Percentiles rank a stretch among this genome's conserved stretches.
Evolutionary conservation across 2,797 vertebrate species (phyloP).

Genomic region (Chloroceryle inda): DNA sequence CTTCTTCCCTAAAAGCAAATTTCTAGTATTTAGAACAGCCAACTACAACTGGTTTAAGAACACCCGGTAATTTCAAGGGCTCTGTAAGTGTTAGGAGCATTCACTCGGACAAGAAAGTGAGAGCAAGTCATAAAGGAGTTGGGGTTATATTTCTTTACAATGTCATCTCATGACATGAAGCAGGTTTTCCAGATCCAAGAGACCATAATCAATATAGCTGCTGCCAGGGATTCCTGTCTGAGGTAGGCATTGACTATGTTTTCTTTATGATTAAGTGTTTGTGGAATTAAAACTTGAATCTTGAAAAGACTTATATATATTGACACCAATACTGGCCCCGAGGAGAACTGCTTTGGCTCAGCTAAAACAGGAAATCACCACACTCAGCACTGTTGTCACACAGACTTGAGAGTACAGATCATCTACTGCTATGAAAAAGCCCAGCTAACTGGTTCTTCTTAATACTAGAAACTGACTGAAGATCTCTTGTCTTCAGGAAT

Average conservation of each 20-base stretch:
- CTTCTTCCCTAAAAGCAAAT: not conserved
- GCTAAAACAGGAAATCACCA: accelerated
- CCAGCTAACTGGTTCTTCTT: not conserved
- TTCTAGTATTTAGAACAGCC: not conserved
- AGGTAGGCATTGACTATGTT: not conserved
- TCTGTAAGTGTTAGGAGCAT: not conserved
- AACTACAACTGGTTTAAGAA: not conserved
- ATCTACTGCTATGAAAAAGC: not conserved
- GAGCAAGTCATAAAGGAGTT: not conserved
- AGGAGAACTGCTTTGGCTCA: not conserved
- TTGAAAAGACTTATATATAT: not conserved
- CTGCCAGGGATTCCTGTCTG: not conserved
- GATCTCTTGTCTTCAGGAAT: not conserved
- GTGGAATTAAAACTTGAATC: not conserved
- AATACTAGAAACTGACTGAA: not conserved
- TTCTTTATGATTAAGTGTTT: not conserved
- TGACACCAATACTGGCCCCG: not conserved
- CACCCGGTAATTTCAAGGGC: not conserved
- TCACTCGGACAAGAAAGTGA: not conserved
- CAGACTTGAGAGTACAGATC: not conserved
- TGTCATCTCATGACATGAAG: not conserved
- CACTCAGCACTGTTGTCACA: not conserved
- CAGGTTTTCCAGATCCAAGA: not conserved
- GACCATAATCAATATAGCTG: not conserved
- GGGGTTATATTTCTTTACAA: not conserved